These are phyloP conservation scores for Indri indri DNA, from an alignment of 2,113 vertebrate genomes.

Conservation along the genomic window DNA sequence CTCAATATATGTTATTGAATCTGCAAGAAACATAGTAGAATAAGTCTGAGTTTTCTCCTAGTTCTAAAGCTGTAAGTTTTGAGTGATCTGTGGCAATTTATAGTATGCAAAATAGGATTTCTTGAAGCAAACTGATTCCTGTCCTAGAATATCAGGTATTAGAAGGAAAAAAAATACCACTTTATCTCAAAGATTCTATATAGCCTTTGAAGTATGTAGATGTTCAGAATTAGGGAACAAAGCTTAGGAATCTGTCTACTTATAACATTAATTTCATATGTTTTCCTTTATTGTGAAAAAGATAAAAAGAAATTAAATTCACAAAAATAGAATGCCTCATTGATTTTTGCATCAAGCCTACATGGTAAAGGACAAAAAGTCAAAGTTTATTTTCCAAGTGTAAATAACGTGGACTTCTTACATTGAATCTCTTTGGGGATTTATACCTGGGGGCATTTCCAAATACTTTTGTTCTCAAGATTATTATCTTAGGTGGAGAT, in stretches of 20 bases:
- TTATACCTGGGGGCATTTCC: neutral
- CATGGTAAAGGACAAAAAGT: neutral
- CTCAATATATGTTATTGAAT: neutral
- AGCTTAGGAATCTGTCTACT: constrained; percentile 42
- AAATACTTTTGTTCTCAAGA: neutral
- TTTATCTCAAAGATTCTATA: constrained; percentile 3
- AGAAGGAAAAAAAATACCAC: neutral
- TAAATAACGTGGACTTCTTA: neutral
- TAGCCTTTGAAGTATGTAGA: neutral
- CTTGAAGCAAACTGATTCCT: neutral
- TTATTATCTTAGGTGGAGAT: neutral
- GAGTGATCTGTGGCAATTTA: neutral
- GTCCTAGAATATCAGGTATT: neutral
- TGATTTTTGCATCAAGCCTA: constrained; percentile 28
- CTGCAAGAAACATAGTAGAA: neutral
- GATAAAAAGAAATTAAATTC: constrained; percentile 63
- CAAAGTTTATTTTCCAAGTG: neutral
- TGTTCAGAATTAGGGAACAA: neutral
- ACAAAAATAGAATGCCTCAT: neutral
- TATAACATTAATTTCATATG: constrained; percentile 30
- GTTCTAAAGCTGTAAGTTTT: constrained; percentile 11
- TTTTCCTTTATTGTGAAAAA: constrained; percentile 36
- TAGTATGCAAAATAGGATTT: neutral
- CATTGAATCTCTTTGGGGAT: neutral
- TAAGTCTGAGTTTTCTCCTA: neutral